Conservation (phyloP, 1,140 invertebrate species). For the Heliothis virescens region DNA sequence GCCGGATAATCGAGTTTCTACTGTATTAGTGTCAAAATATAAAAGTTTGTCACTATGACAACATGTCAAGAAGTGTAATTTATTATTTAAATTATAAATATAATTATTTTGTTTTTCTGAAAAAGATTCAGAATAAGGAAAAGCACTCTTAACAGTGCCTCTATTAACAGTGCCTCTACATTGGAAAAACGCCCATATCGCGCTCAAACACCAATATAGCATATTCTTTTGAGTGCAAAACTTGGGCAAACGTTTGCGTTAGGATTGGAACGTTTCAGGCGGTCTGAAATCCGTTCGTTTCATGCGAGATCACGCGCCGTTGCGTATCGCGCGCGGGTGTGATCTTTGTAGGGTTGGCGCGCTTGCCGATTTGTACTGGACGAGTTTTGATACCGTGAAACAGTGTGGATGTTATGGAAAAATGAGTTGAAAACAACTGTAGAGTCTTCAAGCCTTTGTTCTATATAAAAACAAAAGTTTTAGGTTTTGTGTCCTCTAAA, state of each 20-base stretch:
- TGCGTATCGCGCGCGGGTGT: conserved; percentile 63
- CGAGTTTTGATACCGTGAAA: neutral
- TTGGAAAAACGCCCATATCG: conserved; percentile 43
- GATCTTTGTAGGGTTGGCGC: conserved; percentile 43
- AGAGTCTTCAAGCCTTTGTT: no score
- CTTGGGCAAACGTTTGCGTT: conserved; percentile 71
- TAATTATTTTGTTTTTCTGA: no score
- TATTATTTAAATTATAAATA: no score
- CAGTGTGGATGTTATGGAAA: neutral
- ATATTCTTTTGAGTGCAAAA: conserved; percentile 69
- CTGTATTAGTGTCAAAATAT: no score
- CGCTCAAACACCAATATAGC: conserved; percentile 66
- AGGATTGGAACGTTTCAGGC: conserved; percentile 63
- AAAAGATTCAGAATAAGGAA: no score
- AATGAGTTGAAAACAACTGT: neutral
- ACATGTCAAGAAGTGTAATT: no score
- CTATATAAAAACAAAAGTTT: no score
- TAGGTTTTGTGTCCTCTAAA: no score
- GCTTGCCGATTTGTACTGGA: neutral
- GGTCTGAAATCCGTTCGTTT: conserved; percentile 63
- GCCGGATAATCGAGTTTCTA: no score
- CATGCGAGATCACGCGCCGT: conserved; percentile 70
- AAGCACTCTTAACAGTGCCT: no score
- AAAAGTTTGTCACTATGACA: no score
- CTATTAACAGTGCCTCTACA: conserved; percentile 33